These are phyloP conservation scores for Dicaeum eximium DNA, from an alignment of 2,113 vertebrate species.

Conservation along the genomic window DNA sequence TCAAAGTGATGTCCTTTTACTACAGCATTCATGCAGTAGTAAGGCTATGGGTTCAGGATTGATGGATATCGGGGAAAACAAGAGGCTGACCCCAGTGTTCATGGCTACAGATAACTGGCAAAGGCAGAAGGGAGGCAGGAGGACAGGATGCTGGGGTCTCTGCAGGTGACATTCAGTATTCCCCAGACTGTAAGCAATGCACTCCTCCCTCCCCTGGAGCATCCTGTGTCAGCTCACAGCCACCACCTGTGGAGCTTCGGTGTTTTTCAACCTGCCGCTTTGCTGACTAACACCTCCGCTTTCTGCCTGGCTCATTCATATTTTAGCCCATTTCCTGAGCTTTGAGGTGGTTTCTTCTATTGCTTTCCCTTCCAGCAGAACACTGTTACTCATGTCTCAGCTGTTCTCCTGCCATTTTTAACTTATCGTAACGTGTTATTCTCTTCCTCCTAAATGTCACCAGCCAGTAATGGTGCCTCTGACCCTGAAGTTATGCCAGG, in stretches of 20 bases:
- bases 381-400: slow-evolving; percentile 17
- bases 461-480: background rate
- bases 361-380: slow-evolving; percentile 13
- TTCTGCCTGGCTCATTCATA: slow-evolving; percentile 58
- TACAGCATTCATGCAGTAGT: background rate
- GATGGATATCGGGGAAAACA: background rate
- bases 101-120: background rate
- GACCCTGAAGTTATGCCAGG: background rate
- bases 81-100: background rate
- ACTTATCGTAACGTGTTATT: background rate
- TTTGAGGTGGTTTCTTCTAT: slow-evolving; percentile 56
- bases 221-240: background rate
- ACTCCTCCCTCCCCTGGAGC: background rate
- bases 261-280: slow-evolving; percentile 18
- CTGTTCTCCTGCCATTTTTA: slow-evolving; percentile 2
- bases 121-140: background rate
- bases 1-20: background rate
- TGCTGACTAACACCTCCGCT: slow-evolving; percentile 63
- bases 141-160: background rate
- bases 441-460: slow-evolving; percentile 8
- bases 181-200: background rate
- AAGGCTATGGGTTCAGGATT: background rate
- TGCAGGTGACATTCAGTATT: background rate
- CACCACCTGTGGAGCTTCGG: background rate
- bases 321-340: slow-evolving; percentile 49